phyloP scores from a whole-genome alignment of 2,888 invertebrate species.

The Cryptocheilus praepositus region DNA sequence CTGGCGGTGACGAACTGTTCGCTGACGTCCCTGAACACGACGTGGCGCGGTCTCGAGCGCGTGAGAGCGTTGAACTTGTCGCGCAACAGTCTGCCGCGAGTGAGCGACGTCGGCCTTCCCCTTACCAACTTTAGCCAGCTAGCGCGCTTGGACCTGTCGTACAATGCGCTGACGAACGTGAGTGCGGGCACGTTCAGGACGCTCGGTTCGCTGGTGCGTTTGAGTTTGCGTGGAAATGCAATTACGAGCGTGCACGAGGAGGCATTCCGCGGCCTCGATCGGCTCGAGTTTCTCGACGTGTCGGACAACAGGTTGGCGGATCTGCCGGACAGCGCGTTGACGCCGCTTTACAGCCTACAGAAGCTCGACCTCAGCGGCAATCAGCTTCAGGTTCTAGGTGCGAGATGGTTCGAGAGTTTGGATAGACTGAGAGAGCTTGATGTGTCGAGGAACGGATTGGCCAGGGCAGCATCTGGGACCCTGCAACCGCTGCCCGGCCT shows the following conservation, averaged over 20 bases:
- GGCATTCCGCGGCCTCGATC: conserved; percentile 79
- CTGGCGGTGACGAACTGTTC: conserved; percentile 62
- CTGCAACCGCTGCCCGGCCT: conserved; percentile 85
- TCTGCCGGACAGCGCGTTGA: conserved; percentile 78
- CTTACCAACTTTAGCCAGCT: conserved; percentile 72
- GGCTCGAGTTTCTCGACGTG: conserved; percentile 82
- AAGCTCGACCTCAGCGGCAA: conserved; percentile 85
- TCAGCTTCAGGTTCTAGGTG: conserved; percentile 79
- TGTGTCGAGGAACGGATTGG: conserved; percentile 82
- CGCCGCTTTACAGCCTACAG: conserved; percentile 79
- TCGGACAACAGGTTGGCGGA: conserved; percentile 81
- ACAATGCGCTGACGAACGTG: conserved; percentile 77
- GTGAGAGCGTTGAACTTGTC: conserved; percentile 63
- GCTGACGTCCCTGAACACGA: conserved; percentile 58
- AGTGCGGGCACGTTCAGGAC: conserved; percentile 78
- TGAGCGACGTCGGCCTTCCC: conserved; percentile 45
- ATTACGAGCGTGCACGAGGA: conserved; percentile 78
- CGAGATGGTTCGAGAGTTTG: conserved; percentile 80
- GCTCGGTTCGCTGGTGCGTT: conserved; percentile 78
- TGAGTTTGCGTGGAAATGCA: conserved; percentile 83
- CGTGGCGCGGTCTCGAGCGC: conserved; percentile 53
- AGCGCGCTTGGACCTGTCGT: conserved; percentile 79
- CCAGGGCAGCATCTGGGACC: conserved; percentile 80
- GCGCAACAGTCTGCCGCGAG: conserved; percentile 56
- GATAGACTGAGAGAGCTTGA: conserved; percentile 82